A percentile compares a stretch with the other conserved stretches of the same genome.
These are phyloP conservation scores for Galaxias olidus DNA, from an alignment of 2,797 vertebrate species.

Conservation along the genomic window DNA sequence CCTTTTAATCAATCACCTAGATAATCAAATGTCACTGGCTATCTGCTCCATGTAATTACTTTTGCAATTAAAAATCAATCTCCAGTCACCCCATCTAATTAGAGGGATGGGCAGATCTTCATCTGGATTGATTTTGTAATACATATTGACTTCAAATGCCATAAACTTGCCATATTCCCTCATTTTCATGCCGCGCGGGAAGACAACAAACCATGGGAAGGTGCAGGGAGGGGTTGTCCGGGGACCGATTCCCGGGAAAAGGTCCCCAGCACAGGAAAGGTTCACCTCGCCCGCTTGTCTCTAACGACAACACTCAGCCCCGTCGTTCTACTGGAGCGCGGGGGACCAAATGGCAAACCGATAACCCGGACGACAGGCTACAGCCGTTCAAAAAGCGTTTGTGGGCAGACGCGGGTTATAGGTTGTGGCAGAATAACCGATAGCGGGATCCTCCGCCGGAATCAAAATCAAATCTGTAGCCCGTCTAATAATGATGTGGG, in stretches of 20 bases:
- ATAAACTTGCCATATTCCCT: conserved; percentile 97
- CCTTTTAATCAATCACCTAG: conserved; percentile 99
- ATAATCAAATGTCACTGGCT: conserved; percentile 99
- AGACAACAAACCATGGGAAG: conserved; percentile 62
- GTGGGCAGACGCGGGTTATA: conserved; percentile 14
- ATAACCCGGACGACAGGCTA: conserved; percentile 50
- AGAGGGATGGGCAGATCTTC: conserved; percentile 99
- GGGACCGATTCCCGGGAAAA: conserved; percentile 72
- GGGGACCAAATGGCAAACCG: conserved; percentile 54
- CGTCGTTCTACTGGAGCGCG: conserved; percentile 69
- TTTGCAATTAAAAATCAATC: conserved; percentile 99
- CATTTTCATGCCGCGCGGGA: conserved; percentile 87
- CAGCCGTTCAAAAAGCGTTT: conserved; percentile 41
- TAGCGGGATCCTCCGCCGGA: conserved; percentile 7
- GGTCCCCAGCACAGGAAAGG: conserved; percentile 81
- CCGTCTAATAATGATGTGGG: conserved; percentile 31
- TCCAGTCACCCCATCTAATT: conserved; percentile 99
- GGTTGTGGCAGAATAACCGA: conserved; percentile 30
- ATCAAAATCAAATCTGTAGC: conserved; percentile 38
- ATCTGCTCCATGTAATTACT: conserved; percentile 99
- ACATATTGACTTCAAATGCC: conserved; percentile 99
- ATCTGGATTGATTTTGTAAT: conserved; percentile 99
- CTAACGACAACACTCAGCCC: conserved; percentile 80
- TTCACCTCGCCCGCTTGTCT: conserved; percentile 77
- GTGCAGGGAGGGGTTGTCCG: conserved; percentile 47